Base-by-base conservation (phyloP, 2,888 invertebrate genomes). In the Tricholauxania praeusta region DNA sequence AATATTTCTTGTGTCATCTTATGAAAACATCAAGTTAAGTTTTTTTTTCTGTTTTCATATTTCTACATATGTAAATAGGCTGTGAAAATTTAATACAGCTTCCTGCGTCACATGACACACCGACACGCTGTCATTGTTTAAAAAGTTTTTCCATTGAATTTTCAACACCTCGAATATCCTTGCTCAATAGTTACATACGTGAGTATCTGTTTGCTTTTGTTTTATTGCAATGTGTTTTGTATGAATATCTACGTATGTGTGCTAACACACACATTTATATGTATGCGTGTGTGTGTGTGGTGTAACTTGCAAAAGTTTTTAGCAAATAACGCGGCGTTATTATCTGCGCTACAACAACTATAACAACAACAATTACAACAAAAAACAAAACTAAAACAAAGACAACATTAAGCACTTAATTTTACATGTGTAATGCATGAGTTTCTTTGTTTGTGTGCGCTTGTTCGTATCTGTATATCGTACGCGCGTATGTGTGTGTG, bases 401-500 rank as follows among this genome's bases (percentile, higher is more conserved):
- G 28, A 17, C 51, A 39, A 66, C 51, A 70, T 70, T 62, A 62
- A 70, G 32, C 70, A 62, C 62, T 53, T 70, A 70, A 70, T 70
- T 70, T 70, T 70, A 70, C 70, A 70, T 62, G 57, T 62, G 70
- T 62, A 62, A 68, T 68, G 60, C 60, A 60, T 70, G 19, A 12
- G 62, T 70, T 49, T 65, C 3, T 19, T 51, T 59, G 59, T 66
- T 17, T 67, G 59, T 64, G 71, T 49, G 28, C 28, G 39, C 32
- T n/a, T 53, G 53, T 5, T 60, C 8, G 14, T 32, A 49, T 51
- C 12, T 22, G 32, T 55, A 39, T 19, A 39, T 22, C 55, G 49
- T 69, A 66, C 52, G 64, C 64, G 52, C 55, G 68, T 72, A 68
- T 71, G 63, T 71, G 65, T 57, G 19, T 71, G 63, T 71, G 65